Conservation (phyloP, 2,888 invertebrate genomes). For the Cyrtodaria siliqua region DNA sequence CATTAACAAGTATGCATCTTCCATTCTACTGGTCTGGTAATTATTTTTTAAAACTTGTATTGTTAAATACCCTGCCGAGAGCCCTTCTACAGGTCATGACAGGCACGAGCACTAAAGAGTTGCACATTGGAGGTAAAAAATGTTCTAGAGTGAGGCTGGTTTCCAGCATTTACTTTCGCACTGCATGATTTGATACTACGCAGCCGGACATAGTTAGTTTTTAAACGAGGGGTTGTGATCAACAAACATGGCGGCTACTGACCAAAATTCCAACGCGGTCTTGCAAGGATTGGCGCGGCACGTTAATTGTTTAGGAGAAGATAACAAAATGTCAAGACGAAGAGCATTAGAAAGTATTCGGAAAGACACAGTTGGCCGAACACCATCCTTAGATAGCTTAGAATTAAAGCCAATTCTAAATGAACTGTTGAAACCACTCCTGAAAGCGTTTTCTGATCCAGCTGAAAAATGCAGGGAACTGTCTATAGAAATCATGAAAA, state of each 20-base stretch:
- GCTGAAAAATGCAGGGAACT: conserved; percentile 85
- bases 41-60: too few relatives aligned
- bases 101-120: too few relatives aligned
- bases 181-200: too few relatives aligned
- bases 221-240: conserved; percentile 79
- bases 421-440: conserved; percentile 81
- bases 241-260: conserved; percentile 81
- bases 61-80: too few relatives aligned
- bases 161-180: too few relatives aligned
- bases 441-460: conserved; percentile 83
- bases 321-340: conserved; percentile 82
- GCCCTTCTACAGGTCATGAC: too few relatives aligned
- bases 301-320: conserved; percentile 83
- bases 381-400: conserved; percentile 63
- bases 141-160: too few relatives aligned
- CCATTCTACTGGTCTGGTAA: too few relatives aligned
- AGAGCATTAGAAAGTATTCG: conserved; percentile 82
- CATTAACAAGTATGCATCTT: too few relatives aligned
- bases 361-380: conserved; percentile 78
- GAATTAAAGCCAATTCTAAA: conserved; percentile 74
- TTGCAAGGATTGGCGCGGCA: conserved; percentile 81
- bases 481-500: conserved; percentile 72
- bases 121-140: too few relatives aligned
- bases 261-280: conserved; percentile 79
- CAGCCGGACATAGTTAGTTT: too few relatives aligned